Evolutionary conservation across 2,113 vertebrate genomes (phyloP).

Genomic region (Elachura formosa): DNA sequence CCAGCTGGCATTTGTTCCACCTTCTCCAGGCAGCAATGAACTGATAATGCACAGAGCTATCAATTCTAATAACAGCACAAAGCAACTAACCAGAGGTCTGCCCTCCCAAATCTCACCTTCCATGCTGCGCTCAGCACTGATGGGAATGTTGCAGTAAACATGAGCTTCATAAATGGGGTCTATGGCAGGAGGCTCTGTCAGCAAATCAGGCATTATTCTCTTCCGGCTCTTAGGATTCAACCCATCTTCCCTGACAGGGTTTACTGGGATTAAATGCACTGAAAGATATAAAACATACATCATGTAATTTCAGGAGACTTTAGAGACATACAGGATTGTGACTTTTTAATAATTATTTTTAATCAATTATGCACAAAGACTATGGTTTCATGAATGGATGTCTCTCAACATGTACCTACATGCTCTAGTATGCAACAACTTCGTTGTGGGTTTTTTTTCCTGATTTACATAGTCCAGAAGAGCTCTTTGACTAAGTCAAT

Average conservation of each 20-base stretch:
- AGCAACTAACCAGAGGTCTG: neutral
- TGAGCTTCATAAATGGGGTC: slow-evolving; percentile 86
- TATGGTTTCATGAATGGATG: neutral
- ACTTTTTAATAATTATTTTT: neutral
- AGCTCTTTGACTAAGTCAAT: neutral
- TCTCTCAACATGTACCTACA: no score
- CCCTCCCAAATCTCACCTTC: slow-evolving; percentile 78
- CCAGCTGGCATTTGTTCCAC: neutral
- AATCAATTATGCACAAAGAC: neutral
- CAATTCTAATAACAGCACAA: rapidly evolving
- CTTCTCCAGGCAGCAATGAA: neutral
- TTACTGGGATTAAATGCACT: slow-evolving; percentile 87
- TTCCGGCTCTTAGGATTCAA: slow-evolving; percentile 84
- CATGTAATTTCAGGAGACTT: neutral
- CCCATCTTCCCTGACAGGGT: slow-evolving; percentile 71
- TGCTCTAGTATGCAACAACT: neutral
- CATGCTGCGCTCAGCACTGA: slow-evolving; percentile 83
- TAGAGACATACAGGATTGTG: neutral
- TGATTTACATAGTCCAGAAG: neutral
- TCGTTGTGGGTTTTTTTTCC: neutral
- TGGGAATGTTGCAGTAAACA: slow-evolving; percentile 90
- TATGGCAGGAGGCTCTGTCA: slow-evolving; percentile 76
- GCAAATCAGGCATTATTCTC: slow-evolving; percentile 80
- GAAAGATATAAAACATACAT: neutral
- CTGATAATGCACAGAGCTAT: neutral